A percentile compares a stretch with the other conserved stretches of the same genome.
Conservation (phyloP, 2,888 invertebrate genomes). For the Tetragonisca angustula region DNA sequence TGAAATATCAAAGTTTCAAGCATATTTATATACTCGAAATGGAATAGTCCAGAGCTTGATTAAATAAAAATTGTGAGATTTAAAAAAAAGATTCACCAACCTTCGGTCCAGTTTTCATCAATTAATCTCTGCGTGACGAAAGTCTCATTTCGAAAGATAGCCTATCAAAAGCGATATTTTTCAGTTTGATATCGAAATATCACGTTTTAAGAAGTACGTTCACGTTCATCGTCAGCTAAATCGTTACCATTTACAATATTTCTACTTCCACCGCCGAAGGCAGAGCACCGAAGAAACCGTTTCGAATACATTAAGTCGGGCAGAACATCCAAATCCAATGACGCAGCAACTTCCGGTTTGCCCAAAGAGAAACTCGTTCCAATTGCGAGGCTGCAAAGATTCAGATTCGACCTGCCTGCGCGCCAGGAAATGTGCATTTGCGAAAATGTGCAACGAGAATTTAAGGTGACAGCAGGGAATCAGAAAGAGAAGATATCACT, state of each 20-base stretch:
- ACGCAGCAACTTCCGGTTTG: conserved; percentile 27
- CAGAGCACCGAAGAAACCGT: neutral
- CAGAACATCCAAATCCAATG: neutral
- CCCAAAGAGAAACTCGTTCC: conserved; percentile 24
- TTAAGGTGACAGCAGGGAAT: conserved; percentile 23
- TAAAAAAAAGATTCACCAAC: neutral
- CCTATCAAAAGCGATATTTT: too few relatives aligned
- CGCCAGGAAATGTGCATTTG: neutral
- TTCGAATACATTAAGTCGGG: neutral
- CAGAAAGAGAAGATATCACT: neutral
- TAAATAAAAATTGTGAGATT: neutral
- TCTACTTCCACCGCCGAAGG: neutral
- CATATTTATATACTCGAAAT: neutral
- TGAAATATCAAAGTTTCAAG: neutral
- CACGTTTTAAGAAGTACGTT: too few relatives aligned
- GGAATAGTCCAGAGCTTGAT: neutral
- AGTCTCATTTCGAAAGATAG: too few relatives aligned
- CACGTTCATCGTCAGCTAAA: too few relatives aligned
- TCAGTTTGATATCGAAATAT: neutral
- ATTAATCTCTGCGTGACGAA: too few relatives aligned
- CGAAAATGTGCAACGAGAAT: conserved; percentile 35
- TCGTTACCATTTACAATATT: neutral
- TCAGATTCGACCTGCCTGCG: conserved; percentile 28
- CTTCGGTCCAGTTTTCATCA: neutral
- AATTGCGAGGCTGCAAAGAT: conserved; percentile 9